These are phyloP conservation scores for Bothrops alternatus DNA, from an alignment of 2,797 vertebrate species.

Conservation along the genomic window DNA sequence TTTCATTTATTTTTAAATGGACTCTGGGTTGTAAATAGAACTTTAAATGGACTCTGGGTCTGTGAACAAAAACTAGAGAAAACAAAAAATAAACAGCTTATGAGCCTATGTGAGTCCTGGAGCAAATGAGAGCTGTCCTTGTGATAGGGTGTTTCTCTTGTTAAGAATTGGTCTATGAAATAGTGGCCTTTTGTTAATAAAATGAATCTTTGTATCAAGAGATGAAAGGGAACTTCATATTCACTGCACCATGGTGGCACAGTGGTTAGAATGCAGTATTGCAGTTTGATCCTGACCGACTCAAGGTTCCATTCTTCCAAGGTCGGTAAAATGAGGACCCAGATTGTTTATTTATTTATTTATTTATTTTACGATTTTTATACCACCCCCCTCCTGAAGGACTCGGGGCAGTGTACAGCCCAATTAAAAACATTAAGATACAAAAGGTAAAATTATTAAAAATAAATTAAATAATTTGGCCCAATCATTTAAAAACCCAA, in stretches of 20 bases:
- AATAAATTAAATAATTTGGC: too few relatives aligned
- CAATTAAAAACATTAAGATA: too few relatives aligned
- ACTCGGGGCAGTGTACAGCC: too few relatives aligned
- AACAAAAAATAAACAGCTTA: background rate
- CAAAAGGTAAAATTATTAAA: too few relatives aligned
- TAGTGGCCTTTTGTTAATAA: background rate
- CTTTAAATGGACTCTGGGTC: background rate
- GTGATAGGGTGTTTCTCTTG: background rate
- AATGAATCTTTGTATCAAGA: background rate
- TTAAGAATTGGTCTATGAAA: background rate
- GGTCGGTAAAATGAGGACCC: background rate
- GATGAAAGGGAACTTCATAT: background rate
- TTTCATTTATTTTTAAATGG: background rate
- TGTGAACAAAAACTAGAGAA: background rate
- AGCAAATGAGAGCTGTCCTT: background rate
- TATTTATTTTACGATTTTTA: too few relatives aligned
- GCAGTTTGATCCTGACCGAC: background rate
- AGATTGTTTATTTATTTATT: too few relatives aligned
- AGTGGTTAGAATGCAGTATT: background rate
- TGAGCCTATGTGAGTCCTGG: background rate
- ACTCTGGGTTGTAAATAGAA: background rate
- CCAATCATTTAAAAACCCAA: too few relatives aligned
- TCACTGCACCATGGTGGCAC: background rate
- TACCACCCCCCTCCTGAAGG: too few relatives aligned
- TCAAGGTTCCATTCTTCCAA: background rate